A percentile compares a stretch with the other conserved stretches of the same genome.
phyloP scores from a whole-genome alignment of 2,113 vertebrate genomes.

The Oncorhynchus nerka region DNA sequence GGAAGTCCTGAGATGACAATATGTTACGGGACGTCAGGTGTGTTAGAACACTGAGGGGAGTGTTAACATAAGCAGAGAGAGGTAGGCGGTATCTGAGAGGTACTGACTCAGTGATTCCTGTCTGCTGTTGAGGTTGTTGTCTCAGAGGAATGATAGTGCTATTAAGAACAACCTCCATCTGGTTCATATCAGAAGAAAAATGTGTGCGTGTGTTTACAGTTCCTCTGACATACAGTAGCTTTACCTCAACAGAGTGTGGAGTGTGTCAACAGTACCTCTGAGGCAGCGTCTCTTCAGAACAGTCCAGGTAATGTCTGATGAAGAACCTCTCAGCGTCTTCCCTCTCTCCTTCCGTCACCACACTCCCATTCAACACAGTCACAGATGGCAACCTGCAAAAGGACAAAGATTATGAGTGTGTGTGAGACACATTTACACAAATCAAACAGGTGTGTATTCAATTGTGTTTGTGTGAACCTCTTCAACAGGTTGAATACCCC shows the following conservation, averaged over 20 bases:
- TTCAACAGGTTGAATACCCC: neutral
- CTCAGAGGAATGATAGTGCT: neutral
- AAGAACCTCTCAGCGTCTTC: constrained; percentile 96
- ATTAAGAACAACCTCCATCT: neutral
- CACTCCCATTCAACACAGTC: constrained; percentile 86
- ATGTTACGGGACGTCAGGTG: neutral
- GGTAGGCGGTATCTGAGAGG: neutral
- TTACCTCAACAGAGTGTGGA: no score
- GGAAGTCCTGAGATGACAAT: neutral
- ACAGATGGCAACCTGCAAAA: constrained; percentile 85
- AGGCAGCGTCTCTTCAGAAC: constrained; percentile 83
- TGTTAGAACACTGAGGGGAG: neutral
- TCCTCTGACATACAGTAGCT: no score
- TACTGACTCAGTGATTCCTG: neutral
- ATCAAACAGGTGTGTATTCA: neutral
- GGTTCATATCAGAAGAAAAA: no score
- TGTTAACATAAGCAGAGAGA: neutral
- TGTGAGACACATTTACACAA: neutral
- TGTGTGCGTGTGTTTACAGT: neutral
- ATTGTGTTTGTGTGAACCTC: neutral
- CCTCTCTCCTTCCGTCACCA: constrained; percentile 83
- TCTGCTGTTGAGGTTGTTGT: neutral
- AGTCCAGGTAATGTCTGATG: constrained; percentile 88
- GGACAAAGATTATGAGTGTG: neutral
- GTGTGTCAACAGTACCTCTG: constrained; percentile 75